Conservation (phyloP, 1,140 invertebrate genomes). For the Globodera ellingtonae region DNA sequence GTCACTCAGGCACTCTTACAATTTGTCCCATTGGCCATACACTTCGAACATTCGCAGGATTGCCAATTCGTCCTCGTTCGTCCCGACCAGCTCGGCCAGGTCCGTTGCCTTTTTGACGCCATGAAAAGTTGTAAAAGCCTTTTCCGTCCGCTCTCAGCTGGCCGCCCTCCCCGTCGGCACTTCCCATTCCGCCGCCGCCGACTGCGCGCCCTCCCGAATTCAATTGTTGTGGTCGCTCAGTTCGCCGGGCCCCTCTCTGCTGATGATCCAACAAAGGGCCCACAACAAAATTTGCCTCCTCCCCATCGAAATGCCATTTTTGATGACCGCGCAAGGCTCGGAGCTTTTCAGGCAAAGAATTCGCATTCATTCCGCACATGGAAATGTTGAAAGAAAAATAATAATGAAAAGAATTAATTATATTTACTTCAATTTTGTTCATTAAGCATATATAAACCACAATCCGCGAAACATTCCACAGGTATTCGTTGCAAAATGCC, state of each 20-base stretch:
- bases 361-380: too few species aligned
- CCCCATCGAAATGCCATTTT: slow-evolving; percentile 18
- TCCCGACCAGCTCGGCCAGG: slow-evolving; percentile 19
- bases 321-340: not conserved
- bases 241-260: slow-evolving; percentile 8
- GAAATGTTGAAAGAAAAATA: too few species aligned
- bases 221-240: slow-evolving; percentile 14
- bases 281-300: slow-evolving; percentile 18
- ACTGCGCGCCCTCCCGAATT: slow-evolving; percentile 11
- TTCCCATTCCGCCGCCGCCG: not conserved
- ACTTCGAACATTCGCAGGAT: slow-evolving; percentile 1
- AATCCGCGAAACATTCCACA: not conserved
- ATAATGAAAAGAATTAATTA: too few species aligned
- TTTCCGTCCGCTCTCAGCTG: not conserved
- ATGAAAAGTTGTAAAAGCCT: too few species aligned
- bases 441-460: too few species aligned
- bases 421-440: too few species aligned
- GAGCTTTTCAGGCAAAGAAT: slow-evolving; percentile 22
- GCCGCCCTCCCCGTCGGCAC: not conserved
- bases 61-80: slow-evolving; percentile 15
- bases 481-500: slow-evolving; percentile 13
- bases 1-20: slow-evolving; percentile 20
- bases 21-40: not conserved
- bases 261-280: slow-evolving; percentile 18
- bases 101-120: not conserved